Conservation (phyloP, 1,140 invertebrate genomes). For the Hyles vespertilio region DNA sequence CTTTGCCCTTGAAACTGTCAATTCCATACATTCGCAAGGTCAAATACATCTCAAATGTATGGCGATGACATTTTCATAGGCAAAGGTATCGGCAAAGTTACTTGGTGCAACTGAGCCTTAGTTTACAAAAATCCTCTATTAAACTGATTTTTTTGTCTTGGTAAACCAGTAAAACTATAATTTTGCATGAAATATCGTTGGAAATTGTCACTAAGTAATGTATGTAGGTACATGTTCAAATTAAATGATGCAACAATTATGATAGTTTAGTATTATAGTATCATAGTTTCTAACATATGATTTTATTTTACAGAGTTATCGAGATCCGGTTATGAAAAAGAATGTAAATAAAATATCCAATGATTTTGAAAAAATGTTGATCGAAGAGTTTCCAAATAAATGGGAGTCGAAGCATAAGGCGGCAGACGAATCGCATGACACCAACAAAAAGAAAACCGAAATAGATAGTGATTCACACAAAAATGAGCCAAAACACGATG, state of each 20-base stretch:
- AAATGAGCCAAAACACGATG: slow-evolving; percentile 32
- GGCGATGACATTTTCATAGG: no score
- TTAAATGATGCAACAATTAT: background rate
- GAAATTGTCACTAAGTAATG: no score
- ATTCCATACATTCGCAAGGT: no score
- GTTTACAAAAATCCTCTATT: no score
- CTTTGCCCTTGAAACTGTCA: no score
- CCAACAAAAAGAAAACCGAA: slow-evolving; percentile 37
- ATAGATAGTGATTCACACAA: slow-evolving; percentile 37
- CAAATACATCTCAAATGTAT: no score
- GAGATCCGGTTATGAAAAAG: slow-evolving; percentile 62
- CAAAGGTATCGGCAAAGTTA: no score
- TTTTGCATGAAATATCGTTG: no score
- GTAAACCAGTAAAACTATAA: no score
- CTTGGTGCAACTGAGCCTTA: no score
- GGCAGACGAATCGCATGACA: slow-evolving; percentile 27
- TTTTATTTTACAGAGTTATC: slow-evolving; percentile 46
- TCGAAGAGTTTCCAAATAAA: slow-evolving; percentile 61
- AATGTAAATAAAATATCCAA: slow-evolving; percentile 60
- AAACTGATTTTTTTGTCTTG: no score
- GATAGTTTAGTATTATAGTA: background rate
- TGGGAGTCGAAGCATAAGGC: slow-evolving; percentile 44
- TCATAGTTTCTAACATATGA: background rate
- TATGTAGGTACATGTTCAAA: no score
- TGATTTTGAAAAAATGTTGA: slow-evolving; percentile 65